These are phyloP conservation scores for Atta colombica DNA, from an alignment of 1,140 invertebrate species.

Conservation along the genomic window DNA sequence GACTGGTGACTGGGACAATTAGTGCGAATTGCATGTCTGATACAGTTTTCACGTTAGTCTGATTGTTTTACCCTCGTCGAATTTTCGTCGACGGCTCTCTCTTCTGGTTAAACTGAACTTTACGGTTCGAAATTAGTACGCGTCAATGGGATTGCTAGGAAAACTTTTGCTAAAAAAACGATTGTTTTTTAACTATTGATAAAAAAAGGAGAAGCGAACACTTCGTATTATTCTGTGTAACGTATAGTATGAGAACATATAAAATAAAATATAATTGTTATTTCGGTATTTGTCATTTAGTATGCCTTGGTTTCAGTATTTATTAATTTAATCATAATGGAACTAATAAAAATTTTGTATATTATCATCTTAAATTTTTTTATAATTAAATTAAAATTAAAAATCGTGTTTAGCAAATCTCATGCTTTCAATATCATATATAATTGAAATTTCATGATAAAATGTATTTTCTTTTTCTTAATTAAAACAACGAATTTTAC, in stretches of 20 bases:
- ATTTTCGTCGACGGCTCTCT: slow-evolving; percentile 67
- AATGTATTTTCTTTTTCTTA: not conserved
- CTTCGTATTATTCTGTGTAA: too few relatives aligned
- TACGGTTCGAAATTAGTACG: slow-evolving; percentile 77
- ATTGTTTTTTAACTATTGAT: slow-evolving; percentile 63
- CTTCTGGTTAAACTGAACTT: slow-evolving; percentile 76
- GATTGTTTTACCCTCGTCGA: slow-evolving; percentile 77
- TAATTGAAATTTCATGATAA: not conserved
- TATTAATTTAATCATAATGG: not conserved
- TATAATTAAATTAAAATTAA: not conserved
- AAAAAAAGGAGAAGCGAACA: not conserved
- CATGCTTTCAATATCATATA: not conserved
- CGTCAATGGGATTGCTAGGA: not conserved
- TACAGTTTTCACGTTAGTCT: slow-evolving; percentile 81
- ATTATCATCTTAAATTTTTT: not conserved
- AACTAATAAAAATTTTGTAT: not conserved
- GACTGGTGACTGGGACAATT: slow-evolving; percentile 76
- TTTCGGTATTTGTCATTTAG: too few relatives aligned
- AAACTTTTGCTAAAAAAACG: slow-evolving; percentile 32
- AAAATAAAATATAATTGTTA: too few relatives aligned
- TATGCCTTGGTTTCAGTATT: not conserved
- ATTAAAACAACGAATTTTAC: slow-evolving; percentile 3
- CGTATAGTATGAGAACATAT: too few relatives aligned
- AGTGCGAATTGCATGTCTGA: slow-evolving; percentile 80
- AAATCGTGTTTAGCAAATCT: not conserved